A percentile compares a stretch with the other conserved stretches of the same genome.
phyloP scores from a whole-genome alignment of 2,113 vertebrate species.

The Leptodactylus fuscus region DNA sequence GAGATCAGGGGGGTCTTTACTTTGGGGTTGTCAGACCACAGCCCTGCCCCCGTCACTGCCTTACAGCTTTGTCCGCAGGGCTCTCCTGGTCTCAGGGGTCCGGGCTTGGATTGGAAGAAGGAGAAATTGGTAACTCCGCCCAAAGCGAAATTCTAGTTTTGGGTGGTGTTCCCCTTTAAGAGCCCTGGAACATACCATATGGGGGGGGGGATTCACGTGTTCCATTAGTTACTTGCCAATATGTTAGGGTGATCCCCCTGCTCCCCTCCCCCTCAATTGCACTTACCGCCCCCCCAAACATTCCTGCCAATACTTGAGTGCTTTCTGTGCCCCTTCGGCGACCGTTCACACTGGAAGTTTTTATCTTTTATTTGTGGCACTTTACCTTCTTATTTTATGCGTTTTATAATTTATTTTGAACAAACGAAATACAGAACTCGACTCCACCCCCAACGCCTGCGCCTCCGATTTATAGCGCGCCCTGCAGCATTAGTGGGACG shows the following conservation, averaged over 20 bases:
- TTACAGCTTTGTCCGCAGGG: too few species aligned
- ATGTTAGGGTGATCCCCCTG: background rate
- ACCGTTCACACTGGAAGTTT: constrained; percentile 36
- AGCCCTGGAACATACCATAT: background rate
- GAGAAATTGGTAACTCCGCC: background rate
- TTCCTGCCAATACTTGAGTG: constrained; percentile 60
- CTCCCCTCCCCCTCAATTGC: background rate
- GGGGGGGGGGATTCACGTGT: background rate
- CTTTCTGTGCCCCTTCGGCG: constrained; percentile 4
- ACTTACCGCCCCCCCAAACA: constrained; percentile 17
- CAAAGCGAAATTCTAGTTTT: background rate
- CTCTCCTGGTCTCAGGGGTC: too few species aligned
- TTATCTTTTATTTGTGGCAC: constrained; percentile 28
- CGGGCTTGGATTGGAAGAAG: background rate
- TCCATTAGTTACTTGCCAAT: constrained; percentile 20
- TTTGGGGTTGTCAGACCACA: too few species aligned
- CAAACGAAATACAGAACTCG: constrained; percentile 32
- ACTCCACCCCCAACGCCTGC: background rate
- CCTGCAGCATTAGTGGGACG: too few species aligned
- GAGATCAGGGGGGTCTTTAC: too few species aligned
- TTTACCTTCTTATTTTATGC: constrained; percentile 53
- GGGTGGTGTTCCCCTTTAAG: background rate
- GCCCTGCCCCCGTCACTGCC: too few species aligned
- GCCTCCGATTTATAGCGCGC: background rate
- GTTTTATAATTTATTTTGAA: constrained; percentile 54